phyloP scores from a whole-genome alignment of 1,140 invertebrate genomes.

The Colletes gigas region DNA sequence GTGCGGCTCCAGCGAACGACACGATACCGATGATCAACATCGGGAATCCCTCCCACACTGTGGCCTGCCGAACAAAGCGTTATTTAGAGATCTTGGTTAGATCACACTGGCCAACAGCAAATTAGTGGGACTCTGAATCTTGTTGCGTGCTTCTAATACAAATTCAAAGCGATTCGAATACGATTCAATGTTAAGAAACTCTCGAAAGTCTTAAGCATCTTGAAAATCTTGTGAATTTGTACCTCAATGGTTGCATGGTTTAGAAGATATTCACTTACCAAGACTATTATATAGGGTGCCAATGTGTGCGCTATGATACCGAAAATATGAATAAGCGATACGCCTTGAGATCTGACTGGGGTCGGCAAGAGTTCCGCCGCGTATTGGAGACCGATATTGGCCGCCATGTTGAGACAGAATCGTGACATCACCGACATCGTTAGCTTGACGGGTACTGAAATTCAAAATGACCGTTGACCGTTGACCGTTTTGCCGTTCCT shows the following conservation, averaged over 20 bases:
- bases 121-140: too few relatives aligned
- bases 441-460: slow-evolving; percentile 64
- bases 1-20: slow-evolving; percentile 82
- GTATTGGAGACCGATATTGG: slow-evolving; percentile 85
- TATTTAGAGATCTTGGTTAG: background rate
- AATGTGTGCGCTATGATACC: slow-evolving; percentile 84
- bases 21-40: slow-evolving; percentile 81
- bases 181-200: too few relatives aligned
- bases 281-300: slow-evolving; percentile 87
- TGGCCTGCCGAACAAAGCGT: slow-evolving; percentile 78
- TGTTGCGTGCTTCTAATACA: too few relatives aligned
- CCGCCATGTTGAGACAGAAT: slow-evolving; percentile 83
- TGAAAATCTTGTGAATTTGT: too few relatives aligned
- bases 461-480: too few relatives aligned
- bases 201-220: too few relatives aligned
- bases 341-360: slow-evolving; percentile 84
- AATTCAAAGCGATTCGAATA: too few relatives aligned
- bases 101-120: too few relatives aligned
- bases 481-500: background rate
- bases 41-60: slow-evolving; percentile 82
- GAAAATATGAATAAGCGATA: slow-evolving; percentile 84
- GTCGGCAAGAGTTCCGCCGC: slow-evolving; percentile 85
- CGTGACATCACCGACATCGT: slow-evolving; percentile 81
- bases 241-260: too few relatives aligned
- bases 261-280: slow-evolving; percentile 81